These are phyloP conservation scores for Holacanthus passer DNA, from an alignment of 2,113 vertebrate genomes.

Conservation along the genomic window DNA sequence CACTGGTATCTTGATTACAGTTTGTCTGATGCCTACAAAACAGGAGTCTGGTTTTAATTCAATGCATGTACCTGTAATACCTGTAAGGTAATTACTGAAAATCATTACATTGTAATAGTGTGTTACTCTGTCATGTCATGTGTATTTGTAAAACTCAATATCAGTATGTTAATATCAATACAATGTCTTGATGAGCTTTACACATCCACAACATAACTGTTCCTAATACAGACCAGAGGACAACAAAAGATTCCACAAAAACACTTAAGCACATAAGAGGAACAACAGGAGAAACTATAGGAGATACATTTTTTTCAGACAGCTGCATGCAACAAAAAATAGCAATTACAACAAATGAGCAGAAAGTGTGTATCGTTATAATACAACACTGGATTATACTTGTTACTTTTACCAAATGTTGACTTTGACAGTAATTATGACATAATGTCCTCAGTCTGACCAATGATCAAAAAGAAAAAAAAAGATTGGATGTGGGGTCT, in stretches of 20 bases:
- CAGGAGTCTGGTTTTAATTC: neutral
- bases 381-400: neutral
- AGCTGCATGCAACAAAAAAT: neutral
- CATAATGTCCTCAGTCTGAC: no score
- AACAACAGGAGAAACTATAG: neutral
- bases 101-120: neutral
- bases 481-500: neutral
- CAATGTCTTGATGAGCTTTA: neutral
- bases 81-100: slow-evolving; percentile 25
- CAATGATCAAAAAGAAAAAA: slow-evolving; percentile 1
- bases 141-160: slow-evolving; percentile 5
- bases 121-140: slow-evolving; percentile 14
- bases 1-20: neutral
- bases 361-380: neutral
- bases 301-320: neutral
- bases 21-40: neutral
- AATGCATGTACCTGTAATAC: no score
- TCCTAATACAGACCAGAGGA: neutral
- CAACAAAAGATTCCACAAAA: neutral
- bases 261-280: neutral
- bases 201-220: neutral
- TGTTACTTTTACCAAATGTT: neutral
- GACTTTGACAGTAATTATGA: no score
- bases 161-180: slow-evolving; percentile 10
- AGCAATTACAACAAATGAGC: neutral